Percentiles rank a stretch among this genome's conserved stretches.
These are phyloP conservation scores for Probaryconus sp. DNA, from an alignment of 1,140 invertebrate genomes.

Conservation along the genomic window DNA sequence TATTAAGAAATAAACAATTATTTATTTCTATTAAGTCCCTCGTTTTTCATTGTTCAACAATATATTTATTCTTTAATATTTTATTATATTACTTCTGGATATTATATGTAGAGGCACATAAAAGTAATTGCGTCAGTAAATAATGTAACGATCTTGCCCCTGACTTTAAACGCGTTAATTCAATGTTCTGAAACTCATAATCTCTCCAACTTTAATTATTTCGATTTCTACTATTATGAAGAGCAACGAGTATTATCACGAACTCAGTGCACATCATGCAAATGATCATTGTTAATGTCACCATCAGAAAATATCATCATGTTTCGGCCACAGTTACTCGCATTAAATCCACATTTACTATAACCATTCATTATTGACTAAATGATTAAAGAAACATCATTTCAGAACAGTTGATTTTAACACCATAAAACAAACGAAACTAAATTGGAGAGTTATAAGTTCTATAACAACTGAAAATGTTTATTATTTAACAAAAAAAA, in stretches of 20 bases:
- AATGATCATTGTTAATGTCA: constrained; percentile 27
- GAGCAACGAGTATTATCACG: constrained; percentile 13
- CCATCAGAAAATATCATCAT: constrained; percentile 30
- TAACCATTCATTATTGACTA: constrained; percentile 18
- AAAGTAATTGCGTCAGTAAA: too few relatives aligned
- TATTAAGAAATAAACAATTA: constrained; percentile 19
- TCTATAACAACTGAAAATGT: not conserved
- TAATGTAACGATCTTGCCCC: too few relatives aligned
- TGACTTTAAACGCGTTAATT: too few relatives aligned
- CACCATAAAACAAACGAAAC: too few relatives aligned
- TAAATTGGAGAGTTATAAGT: too few relatives aligned
- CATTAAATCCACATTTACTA: constrained; percentile 9
- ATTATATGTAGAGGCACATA: too few relatives aligned
- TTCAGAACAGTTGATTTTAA: too few relatives aligned
- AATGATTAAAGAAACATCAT: constrained; percentile 26
- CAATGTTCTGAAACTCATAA: constrained; percentile 7
- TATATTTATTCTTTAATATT: too few relatives aligned
- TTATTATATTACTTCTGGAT: too few relatives aligned
- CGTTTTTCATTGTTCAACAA: too few relatives aligned
- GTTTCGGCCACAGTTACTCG: not conserved
- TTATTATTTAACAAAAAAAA: not conserved
- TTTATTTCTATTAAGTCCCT: too few relatives aligned
- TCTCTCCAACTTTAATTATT: constrained; percentile 15
- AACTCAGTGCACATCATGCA: constrained; percentile 19
- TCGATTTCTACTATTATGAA: constrained; percentile 15